Percentiles rank a stretch among this genome's conserved stretches.
Conservation (phyloP, 2,113 vertebrate species). For the Thryonomys swinderianus region DNA sequence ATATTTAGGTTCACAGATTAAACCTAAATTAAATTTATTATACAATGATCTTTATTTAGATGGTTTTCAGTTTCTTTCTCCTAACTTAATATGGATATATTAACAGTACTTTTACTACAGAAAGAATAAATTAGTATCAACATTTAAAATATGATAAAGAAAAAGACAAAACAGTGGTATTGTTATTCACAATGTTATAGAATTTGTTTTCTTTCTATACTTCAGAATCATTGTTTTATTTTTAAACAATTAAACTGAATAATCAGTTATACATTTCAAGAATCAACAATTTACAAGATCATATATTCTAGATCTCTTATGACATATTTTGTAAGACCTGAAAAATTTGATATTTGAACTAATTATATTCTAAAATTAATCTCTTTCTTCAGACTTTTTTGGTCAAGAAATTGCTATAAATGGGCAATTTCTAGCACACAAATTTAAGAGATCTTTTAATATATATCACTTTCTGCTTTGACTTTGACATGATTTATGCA, state of each 20-base stretch:
- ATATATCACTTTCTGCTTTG: slow-evolving; percentile 35
- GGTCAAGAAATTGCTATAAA: slow-evolving; percentile 57
- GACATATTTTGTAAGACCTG: slow-evolving; percentile 35
- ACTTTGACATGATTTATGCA: slow-evolving; percentile 59
- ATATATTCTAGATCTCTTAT: slow-evolving; percentile 21
- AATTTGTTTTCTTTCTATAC: slow-evolving; percentile 38
- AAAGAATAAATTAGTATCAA: slow-evolving; percentile 16
- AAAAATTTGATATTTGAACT: slow-evolving; percentile 61
- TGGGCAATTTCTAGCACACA: slow-evolving; percentile 49
- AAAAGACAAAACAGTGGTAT: neutral
- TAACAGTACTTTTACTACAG: slow-evolving; percentile 52
- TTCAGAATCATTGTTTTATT: slow-evolving; percentile 37
- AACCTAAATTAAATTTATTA: slow-evolving; percentile 60
- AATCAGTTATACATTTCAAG: slow-evolving; percentile 36
- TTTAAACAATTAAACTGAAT: slow-evolving; percentile 53
- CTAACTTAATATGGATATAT: slow-evolving; percentile 27
- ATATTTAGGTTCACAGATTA: slow-evolving; percentile 83
- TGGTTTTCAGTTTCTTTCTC: slow-evolving; percentile 67
- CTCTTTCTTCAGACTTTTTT: slow-evolving; percentile 57
- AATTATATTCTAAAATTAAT: slow-evolving; percentile 61
- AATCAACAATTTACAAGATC: slow-evolving; percentile 34
- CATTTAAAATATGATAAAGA: neutral
- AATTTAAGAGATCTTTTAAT: slow-evolving; percentile 49
- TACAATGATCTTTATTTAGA: slow-evolving; percentile 68
- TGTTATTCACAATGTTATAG: neutral